phyloP scores from a whole-genome alignment of 1,140 invertebrate genomes.

The Papilio glaucus region DNA sequence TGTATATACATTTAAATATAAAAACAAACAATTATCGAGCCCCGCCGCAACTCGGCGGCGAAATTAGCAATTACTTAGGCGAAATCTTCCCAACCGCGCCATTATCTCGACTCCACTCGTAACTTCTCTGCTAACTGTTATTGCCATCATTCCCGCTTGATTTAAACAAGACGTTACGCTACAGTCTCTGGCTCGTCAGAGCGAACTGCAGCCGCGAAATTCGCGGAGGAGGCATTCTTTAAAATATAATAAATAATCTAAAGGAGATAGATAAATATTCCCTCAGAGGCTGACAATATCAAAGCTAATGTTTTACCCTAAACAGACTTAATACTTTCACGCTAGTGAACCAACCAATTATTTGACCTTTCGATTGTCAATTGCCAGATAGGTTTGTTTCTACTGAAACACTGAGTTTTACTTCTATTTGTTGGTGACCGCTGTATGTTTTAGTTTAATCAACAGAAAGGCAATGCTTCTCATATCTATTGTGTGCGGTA shows the following conservation, averaged over 20 bases:
- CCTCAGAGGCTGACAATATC: too few relatives aligned
- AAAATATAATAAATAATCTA: background rate
- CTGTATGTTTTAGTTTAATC: too few relatives aligned
- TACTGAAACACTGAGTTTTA: too few relatives aligned
- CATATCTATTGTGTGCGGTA: too few relatives aligned
- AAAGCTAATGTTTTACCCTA: too few relatives aligned
- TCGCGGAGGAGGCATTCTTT: conserved; percentile 19
- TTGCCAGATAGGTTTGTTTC: too few relatives aligned
- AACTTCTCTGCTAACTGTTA: conserved; percentile 79
- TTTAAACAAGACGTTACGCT: conserved; percentile 79
- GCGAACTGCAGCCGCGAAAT: conserved; percentile 24
- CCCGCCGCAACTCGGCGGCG: conserved; percentile 52
- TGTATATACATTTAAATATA: conserved; percentile 44
- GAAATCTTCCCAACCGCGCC: conserved; percentile 65
- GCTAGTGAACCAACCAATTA: too few relatives aligned
- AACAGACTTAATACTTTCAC: too few relatives aligned
- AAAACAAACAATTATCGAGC: conserved; percentile 74
- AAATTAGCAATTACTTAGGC: conserved; percentile 79
- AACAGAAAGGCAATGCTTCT: too few relatives aligned
- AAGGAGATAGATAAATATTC: too few relatives aligned
- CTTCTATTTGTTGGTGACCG: too few relatives aligned
- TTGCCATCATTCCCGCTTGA: conserved; percentile 79
- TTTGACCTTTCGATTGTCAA: too few relatives aligned
- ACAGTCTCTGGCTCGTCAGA: conserved; percentile 53
- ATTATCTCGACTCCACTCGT: conserved; percentile 70